These are phyloP conservation scores for Dioctria linearis DNA, from an alignment of 2,888 invertebrate species.

Conservation along the genomic window DNA sequence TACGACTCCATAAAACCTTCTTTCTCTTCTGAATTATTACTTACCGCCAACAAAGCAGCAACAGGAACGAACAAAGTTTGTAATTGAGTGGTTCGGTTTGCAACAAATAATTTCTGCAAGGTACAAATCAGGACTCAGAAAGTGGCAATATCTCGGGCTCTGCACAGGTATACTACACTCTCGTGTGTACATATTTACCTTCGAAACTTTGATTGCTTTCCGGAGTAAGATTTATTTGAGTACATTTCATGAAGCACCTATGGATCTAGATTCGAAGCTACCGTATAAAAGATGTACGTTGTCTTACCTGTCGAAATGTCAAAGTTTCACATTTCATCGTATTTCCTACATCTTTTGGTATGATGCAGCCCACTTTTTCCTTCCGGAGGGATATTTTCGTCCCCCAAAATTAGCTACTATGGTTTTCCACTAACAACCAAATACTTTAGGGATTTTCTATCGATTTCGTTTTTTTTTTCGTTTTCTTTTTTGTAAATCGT, in stretches of 20 bases:
- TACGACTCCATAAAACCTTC: slow-evolving; percentile 1
- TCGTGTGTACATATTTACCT: background rate
- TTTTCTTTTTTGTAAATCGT: background rate
- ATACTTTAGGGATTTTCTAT: slow-evolving; percentile 7
- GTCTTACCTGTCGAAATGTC: background rate
- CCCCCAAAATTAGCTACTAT: background rate
- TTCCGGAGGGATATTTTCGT: background rate
- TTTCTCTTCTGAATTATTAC: background rate
- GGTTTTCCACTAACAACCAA: background rate
- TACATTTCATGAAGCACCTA: slow-evolving; percentile 3
- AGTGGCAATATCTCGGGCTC: background rate
- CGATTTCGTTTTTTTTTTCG: background rate
- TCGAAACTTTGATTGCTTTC: slow-evolving; percentile 33
- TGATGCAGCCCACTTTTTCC: too few relatives aligned
- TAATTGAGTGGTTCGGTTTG: background rate
- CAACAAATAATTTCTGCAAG: background rate
- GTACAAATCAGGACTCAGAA: background rate
- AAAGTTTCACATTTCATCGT: background rate
- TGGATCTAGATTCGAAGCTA: too few relatives aligned
- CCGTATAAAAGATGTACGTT: background rate
- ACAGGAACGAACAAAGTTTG: background rate
- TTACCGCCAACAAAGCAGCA: background rate
- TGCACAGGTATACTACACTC: background rate
- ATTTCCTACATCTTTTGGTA: too few relatives aligned
- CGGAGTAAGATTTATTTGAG: background rate